These are phyloP conservation scores for Ceraclea dissimilis DNA, from an alignment of 2,888 invertebrate genomes.

Conservation along the genomic window DNA sequence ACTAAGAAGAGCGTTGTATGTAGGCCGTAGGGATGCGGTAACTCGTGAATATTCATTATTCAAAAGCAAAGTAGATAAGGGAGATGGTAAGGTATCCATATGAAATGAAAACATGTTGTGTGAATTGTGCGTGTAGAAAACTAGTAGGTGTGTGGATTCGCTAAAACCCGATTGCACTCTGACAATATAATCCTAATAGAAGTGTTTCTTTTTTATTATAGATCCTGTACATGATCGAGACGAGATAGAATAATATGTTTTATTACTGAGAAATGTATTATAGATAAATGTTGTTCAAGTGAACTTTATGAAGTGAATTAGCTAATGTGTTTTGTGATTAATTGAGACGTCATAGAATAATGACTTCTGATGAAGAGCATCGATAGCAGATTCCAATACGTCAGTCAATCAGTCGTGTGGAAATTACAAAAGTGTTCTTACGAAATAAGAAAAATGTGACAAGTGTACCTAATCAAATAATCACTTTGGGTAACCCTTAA, in stretches of 20 bases:
- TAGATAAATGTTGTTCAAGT: too few species aligned
- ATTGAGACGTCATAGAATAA: neutral
- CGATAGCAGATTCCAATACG: neutral
- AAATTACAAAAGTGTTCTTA: neutral
- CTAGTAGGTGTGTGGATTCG: too few species aligned
- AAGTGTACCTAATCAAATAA: neutral
- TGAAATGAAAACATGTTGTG: too few species aligned
- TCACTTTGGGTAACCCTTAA: too few species aligned
- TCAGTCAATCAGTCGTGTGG: neutral
- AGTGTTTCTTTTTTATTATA: neutral
- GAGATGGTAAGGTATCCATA: too few species aligned
- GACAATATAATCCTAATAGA: too few species aligned
- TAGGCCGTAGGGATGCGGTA: too few species aligned
- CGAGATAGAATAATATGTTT: neutral
- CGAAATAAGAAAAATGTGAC: neutral
- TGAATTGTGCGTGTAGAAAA: too few species aligned
- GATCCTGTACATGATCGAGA: neutral
- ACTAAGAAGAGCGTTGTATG: too few species aligned
- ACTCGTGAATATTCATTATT: too few species aligned
- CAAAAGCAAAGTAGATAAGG: too few species aligned
- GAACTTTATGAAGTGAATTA: neutral
- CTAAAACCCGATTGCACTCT: too few species aligned
- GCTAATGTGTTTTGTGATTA: neutral
- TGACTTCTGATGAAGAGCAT: slow-evolving; percentile 1
- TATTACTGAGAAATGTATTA: neutral